Percentiles rank a stretch among this genome's conserved stretches.
Conservation (phyloP, 2,113 vertebrate genomes). For the Lichenostomus cassidix region DNA sequence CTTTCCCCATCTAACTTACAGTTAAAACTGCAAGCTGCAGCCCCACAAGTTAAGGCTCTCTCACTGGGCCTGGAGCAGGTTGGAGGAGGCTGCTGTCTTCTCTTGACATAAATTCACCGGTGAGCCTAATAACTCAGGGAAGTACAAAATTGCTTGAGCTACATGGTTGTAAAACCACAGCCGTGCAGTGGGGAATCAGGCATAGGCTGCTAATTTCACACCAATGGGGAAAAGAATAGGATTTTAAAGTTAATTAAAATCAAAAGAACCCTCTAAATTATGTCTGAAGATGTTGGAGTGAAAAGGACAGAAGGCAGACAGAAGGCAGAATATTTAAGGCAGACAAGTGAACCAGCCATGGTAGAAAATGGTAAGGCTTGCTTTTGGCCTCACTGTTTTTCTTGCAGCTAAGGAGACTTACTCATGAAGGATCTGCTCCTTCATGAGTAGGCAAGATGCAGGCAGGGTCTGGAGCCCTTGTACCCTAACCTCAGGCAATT, state of each 20-base stretch:
- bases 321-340: background rate
- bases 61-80: background rate
- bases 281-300: background rate
- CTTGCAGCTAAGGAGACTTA: background rate
- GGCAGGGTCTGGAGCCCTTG: background rate
- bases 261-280: background rate
- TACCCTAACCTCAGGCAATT: fast-evolving
- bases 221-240: background rate
- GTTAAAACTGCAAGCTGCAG: background rate
- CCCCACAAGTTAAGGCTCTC: background rate
- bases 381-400: background rate
- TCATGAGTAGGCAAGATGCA: too few species aligned
- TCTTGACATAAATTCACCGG: background rate
- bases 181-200: background rate
- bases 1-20: background rate
- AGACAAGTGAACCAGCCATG: background rate
- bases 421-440: background rate
- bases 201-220: background rate
- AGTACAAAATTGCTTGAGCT: background rate
- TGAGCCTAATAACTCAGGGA: background rate
- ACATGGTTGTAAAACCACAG: background rate
- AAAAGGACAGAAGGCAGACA: background rate
- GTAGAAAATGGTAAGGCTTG: background rate
- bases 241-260: background rate
- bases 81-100: background rate